Percentiles rank a stretch among this genome's conserved stretches.
phyloP scores from a whole-genome alignment of 2,888 invertebrate species.

The Ernsta delagoae region DNA sequence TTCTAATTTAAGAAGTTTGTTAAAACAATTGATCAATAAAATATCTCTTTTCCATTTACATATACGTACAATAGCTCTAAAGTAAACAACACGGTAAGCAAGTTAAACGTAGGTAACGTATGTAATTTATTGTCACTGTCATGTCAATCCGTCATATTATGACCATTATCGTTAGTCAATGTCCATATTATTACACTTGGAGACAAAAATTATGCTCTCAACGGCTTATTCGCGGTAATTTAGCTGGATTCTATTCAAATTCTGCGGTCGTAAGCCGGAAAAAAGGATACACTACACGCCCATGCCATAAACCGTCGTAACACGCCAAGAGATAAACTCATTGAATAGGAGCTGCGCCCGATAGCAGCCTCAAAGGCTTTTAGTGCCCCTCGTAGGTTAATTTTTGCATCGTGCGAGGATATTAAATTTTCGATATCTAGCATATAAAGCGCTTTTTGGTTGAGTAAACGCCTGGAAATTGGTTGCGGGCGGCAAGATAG shows the following conservation, averaged over 20 bases:
- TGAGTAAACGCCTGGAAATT: conserved; percentile 11
- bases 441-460: conserved; percentile 11
- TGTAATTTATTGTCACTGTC: too few relatives aligned
- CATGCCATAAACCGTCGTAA: conserved; percentile 16
- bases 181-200: too few relatives aligned
- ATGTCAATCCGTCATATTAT: too few relatives aligned
- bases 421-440: conserved; percentile 33
- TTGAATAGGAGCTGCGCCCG: conserved; percentile 26
- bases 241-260: not conserved
- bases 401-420: conserved; percentile 28
- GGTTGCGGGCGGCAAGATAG: not conserved
- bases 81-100: too few relatives aligned
- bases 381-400: conserved; percentile 25
- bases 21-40: too few relatives aligned
- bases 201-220: too few relatives aligned
- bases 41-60: too few relatives aligned
- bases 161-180: too few relatives aligned
- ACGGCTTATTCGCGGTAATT: not conserved
- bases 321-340: conserved; percentile 18
- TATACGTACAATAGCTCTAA: too few relatives aligned
- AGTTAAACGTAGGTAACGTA: too few relatives aligned
- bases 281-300: conserved; percentile 22
- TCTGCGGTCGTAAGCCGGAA: conserved; percentile 5
- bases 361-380: conserved; percentile 28
- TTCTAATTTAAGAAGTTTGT: too few relatives aligned